Evolutionary conservation across 2,888 invertebrate genomes (phyloP), one percentile per base, ranked within the genome.

Genomic region (Sinopyrophorus schimmeli): DNA sequence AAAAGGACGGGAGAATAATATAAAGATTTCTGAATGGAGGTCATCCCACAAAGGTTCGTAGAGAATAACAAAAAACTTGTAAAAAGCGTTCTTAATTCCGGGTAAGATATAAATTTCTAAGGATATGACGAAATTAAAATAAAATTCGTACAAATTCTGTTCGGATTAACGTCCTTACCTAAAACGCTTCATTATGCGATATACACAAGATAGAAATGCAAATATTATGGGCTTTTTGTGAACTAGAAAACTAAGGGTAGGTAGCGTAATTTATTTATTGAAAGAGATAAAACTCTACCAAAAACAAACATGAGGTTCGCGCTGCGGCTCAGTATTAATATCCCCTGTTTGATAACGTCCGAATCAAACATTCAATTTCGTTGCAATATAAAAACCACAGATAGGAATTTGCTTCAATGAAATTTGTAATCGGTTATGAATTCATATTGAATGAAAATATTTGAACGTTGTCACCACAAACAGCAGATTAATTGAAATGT

Each of bases 391-490:
- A 50, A 54, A 54, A 47, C 50, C 50, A 21, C 50, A 41, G 47
- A 27, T 18, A 23, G 42, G 42, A 41, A 35, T 47, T 52, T 52
- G 42, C 28, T 42, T 31, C 37, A 47, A 52, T 47, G 38, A 47
- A 47, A 41, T 47, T 42, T 28, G 43, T 44, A 51, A 46, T 43
- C 40, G 35, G 49, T 47, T 57, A 52, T 60, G 57, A 59, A 59
- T 61, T 57, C 55, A 55, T 56, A 59, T 60, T 54, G 59, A 58
- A 59, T 54, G 59, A 60, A 61, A 61, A 61, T 60, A 60, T 60
- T 55, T 53, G 54, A 52, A 51, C 47, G 53, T 44, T 59, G 55
- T 55, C 55, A 52, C 53, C 58, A 48, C 47, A 52, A 42, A 46
- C 50, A 42, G 38, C 38, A 44, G 51, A 59, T 61, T 61, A 60